Evolutionary conservation across 2,113 vertebrate species (phyloP).

Genomic region (Caracal caracal): DNA sequence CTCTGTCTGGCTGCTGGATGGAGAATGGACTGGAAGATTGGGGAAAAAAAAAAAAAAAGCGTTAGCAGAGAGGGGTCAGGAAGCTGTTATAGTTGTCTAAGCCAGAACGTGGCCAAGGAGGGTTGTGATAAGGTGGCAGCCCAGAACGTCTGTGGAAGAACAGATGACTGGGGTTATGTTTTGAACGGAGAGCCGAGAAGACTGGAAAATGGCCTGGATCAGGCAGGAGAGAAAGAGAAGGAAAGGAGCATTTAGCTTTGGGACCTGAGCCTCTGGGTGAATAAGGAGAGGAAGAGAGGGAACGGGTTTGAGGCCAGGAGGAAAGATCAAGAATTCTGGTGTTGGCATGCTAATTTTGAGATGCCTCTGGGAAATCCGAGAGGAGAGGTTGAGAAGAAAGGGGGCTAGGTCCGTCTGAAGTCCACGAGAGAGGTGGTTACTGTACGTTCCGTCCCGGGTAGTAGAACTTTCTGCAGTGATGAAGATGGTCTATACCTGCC

Average conservation of each 20-base stretch:
- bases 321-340: neutral
- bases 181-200: neutral
- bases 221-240: neutral
- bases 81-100: neutral
- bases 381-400: neutral
- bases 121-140: neutral
- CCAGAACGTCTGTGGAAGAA: neutral
- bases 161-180: neutral
- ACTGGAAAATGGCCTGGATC: neutral
- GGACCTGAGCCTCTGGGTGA: neutral
- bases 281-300: neutral
- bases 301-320: neutral
- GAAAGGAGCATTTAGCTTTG: neutral
- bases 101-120: neutral
- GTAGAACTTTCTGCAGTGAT: neutral
- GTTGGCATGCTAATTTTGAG: neutral
- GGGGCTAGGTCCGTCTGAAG: neutral
- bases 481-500: neutral
- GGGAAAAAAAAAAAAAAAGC: neutral
- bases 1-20: conserved; percentile 11
- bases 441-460: neutral
- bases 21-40: conserved; percentile 1
- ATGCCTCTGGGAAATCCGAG: neutral
- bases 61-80: neutral
- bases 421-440: neutral